A percentile compares a stretch with the other conserved stretches of the same genome.
Conservation (phyloP, 1,140 invertebrate species). For the Solenopsis invicta region DNA sequence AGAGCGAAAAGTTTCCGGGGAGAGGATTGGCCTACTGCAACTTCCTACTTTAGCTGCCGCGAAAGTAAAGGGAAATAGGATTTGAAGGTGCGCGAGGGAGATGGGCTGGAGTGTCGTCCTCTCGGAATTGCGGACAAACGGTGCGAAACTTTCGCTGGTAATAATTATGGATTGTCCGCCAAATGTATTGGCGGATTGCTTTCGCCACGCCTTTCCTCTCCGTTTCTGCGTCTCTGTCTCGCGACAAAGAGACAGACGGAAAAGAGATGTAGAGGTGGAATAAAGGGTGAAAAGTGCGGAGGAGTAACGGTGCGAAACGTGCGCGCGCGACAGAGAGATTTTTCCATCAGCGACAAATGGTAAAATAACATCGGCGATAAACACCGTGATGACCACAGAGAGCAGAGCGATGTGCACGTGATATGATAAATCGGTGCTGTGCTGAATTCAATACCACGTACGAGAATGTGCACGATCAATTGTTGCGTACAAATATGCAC, state of each 20-base stretch:
- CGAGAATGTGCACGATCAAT: slow-evolving; percentile 73
- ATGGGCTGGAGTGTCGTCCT: slow-evolving; percentile 13
- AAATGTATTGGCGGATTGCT: slow-evolving; percentile 53
- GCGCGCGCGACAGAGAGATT: slow-evolving; percentile 28
- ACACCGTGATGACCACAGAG: slow-evolving; percentile 55
- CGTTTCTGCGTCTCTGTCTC: slow-evolving; percentile 32
- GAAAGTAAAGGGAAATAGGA: slow-evolving; percentile 75
- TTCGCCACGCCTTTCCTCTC: slow-evolving; percentile 25
- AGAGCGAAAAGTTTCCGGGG: slow-evolving; percentile 69
- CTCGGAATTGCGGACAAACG: slow-evolving; percentile 34
- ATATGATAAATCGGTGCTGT: slow-evolving; percentile 83
- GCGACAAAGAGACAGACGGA: slow-evolving; percentile 5
- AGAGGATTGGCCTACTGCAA: slow-evolving; percentile 72
- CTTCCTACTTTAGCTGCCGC: slow-evolving; percentile 74
- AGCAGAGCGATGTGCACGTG: slow-evolving; percentile 58
- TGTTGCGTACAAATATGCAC: slow-evolving; percentile 66
- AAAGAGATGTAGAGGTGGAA: slow-evolving; percentile 13
- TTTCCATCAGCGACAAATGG: slow-evolving; percentile 46
- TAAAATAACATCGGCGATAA: slow-evolving; percentile 62
- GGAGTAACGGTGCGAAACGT: slow-evolving; percentile 50
- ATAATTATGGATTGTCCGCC: slow-evolving; percentile 30
- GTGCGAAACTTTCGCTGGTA: slow-evolving; percentile 30
- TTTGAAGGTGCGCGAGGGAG: slow-evolving; percentile 45
- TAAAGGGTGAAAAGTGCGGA: slow-evolving; percentile 1
- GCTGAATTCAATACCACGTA: slow-evolving; percentile 77